Evolutionary conservation across 2,797 vertebrate genomes (phyloP).

Genomic region (Uromys caudimaculatus): DNA sequence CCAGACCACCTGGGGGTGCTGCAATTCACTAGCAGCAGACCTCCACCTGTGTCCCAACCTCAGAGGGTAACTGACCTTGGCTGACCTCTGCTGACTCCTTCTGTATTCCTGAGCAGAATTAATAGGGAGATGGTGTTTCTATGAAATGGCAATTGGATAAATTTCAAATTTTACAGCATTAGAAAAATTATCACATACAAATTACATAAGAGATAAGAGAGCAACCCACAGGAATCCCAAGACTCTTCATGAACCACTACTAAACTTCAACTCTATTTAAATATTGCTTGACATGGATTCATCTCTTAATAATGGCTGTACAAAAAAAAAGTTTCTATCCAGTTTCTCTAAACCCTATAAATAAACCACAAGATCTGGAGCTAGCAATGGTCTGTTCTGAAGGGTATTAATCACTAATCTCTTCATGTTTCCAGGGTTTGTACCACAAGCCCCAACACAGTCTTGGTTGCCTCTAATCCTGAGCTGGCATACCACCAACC

Average conservation of each 20-base stretch:
- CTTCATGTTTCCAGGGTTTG: background rate
- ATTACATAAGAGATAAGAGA: background rate
- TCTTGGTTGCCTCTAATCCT: background rate
- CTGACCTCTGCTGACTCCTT: background rate
- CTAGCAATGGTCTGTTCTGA: background rate
- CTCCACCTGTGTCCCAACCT: background rate
- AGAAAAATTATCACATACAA: constrained; percentile 14
- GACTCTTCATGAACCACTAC: background rate
- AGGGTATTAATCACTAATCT: background rate
- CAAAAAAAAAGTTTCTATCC: background rate
- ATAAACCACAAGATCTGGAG: background rate
- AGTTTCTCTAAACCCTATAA: background rate
- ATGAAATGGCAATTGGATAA: background rate
- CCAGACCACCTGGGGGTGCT: background rate
- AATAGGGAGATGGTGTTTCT: background rate
- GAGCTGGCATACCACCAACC: background rate
- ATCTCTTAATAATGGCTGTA: background rate
- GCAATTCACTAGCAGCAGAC: background rate
- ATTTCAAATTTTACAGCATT: background rate
- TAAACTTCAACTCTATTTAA: constrained; percentile 9
- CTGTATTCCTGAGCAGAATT: background rate
- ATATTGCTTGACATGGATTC: background rate
- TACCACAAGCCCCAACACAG: no score
- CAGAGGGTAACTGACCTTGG: background rate
- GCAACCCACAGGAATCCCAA: background rate